Base-by-base conservation (phyloP, 92 coral and sea anemone species). In the Scolanthus callimorphus region DNA sequence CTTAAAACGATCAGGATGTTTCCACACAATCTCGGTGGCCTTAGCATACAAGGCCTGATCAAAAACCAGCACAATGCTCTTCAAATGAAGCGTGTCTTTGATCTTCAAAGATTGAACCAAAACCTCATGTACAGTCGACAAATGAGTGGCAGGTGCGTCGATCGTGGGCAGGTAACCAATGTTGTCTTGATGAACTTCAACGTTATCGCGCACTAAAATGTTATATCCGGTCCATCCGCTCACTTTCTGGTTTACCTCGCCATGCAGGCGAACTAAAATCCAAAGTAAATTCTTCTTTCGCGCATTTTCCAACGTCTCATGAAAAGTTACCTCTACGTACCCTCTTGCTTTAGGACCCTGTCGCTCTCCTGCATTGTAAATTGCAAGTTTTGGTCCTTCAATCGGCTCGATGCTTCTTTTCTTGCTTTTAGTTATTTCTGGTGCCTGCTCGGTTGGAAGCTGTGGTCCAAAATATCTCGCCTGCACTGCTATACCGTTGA, bases 171-270 rank as follows among this genome's bases (percentile, higher is more conserved):
- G 80, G 31, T 76, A 83, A 2, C 76, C 77, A 30, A 83, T 37
- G 50, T 56, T 83, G 60, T 73, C 82, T 50, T 65, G 38, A 34
- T 45, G 9, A 12, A 29, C 62, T 4, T 63, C 67, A 6, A 59
- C 22, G 9, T 66, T 50, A 28, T 57, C 34, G 20, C 69, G 76
- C 28, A 67, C 65, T 39, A 45, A 67, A 27, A 74, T 71, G 51
- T 77, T 77, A 29, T 63, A 77, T 0, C 90, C 90, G 41, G 78
- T 82, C 88, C 79, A 75, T 30, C 87, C 51, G 67, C 55, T 34
- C 10, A 51, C 70, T 20, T 51, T 62, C 54, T 62, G 63, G 21
- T 20, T 71, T 24, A 19, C 49, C 12, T 39, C 6, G 25, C 62
- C 73, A 63, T 57, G 72, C 2, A 54, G 61, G 3, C 85, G 60